Evolutionary conservation across 2,113 vertebrate genomes (phyloP).

Genomic region (Microcebus griseorufus): DNA sequence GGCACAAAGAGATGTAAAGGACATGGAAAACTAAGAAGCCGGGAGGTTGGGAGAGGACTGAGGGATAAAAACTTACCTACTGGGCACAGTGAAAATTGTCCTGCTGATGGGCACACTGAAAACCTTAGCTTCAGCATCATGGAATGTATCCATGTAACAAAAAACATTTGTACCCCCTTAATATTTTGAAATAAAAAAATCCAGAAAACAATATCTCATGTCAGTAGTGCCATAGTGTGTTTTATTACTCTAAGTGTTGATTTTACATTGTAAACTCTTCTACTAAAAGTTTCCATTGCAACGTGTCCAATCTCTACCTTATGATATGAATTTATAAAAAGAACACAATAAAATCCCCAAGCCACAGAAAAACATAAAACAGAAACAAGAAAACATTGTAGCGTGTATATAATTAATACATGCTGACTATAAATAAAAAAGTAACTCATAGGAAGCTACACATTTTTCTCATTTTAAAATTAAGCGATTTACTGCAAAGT

Average conservation of each 20-base stretch:
- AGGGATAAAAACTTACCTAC: too few relatives aligned
- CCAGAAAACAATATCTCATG: not conserved
- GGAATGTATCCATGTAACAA: too few relatives aligned
- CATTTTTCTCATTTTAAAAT: conserved; percentile 16
- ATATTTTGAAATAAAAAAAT: not conserved
- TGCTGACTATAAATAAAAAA: not conserved
- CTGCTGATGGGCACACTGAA: too few relatives aligned
- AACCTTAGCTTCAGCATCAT: too few relatives aligned
- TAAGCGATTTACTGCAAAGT: not conserved
- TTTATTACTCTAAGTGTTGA: conserved; percentile 28
- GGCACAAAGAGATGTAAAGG: too few relatives aligned
- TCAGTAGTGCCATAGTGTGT: not conserved
- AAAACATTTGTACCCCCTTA: too few relatives aligned
- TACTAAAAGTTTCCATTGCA: conserved; percentile 75
- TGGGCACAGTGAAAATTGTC: too few relatives aligned
- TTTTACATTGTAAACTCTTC: conserved; percentile 55
- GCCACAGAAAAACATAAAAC: not conserved
- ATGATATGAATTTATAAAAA: conserved; percentile 39
- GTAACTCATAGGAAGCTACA: not conserved
- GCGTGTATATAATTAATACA: not conserved
- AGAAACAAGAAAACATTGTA: not conserved
- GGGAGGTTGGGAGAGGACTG: too few relatives aligned
- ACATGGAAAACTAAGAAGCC: too few relatives aligned
- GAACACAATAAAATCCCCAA: not conserved
- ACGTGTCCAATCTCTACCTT: conserved; percentile 53